Evolutionary conservation across 1,140 invertebrate species (phyloP), one percentile per base, ranked within the genome.

Genomic region (Zophobas morio): DNA sequence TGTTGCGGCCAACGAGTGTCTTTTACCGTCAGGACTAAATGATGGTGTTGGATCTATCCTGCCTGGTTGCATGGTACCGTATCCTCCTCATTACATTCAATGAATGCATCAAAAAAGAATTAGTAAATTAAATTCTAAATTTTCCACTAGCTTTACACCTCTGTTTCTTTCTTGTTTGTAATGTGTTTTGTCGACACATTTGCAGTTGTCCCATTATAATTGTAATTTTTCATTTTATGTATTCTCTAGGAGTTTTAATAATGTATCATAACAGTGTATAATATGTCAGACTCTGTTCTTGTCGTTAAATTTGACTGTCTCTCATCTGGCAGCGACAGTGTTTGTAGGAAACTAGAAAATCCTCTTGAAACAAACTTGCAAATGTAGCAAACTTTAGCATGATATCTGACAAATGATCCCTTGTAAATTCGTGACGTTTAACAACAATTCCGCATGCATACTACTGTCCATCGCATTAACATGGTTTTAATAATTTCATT

Each of bases 301-400:
- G 63, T 42, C 63, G 36, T 39, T n/a, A 6, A 70, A 70, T 6
- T 70, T 70, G 34, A 32, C n/a, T 70, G 63, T 4, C 36, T 42
- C 34, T 75, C 74, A 34, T 75, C 54, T 66, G 60, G 46, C 66
- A 36, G 36, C 33, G 74, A 75, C 60, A 75, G 47, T 66, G 56
- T 75, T 60, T 36, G 37, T 34, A 32, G 37, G 1, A 40, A 70
- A 70, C 63, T 70, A 42, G 42, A n/a, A 70, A 70, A 32, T 39
- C 8, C 37, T 73, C 49, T 34, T 71, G 70, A 34, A 53, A 54
- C 51, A 73, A 8, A 73, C 71, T 73, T 40, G 51, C 71, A 73
- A 73, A 73, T 51, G 70, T 57, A 33, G 42, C 36, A 70, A 70
- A 70, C 63, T 70, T 63, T 40, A 33, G 42, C 63, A n/a, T 40